These are phyloP conservation scores for Pachliopta kotzebuea DNA, from an alignment of 2,888 invertebrate species.

Conservation along the genomic window DNA sequence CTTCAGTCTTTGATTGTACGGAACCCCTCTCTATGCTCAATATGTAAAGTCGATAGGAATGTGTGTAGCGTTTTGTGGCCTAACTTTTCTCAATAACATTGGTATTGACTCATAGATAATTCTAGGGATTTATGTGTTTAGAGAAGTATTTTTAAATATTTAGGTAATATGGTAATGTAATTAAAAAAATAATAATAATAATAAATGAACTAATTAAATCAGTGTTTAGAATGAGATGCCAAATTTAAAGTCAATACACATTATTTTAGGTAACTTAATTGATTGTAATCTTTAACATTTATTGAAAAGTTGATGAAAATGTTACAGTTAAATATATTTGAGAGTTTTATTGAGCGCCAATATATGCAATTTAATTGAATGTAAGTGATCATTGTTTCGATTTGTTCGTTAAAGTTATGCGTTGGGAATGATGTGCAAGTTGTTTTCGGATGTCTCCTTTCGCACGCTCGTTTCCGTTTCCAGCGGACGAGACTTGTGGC, in stretches of 20 bases:
- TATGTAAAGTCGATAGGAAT: constrained; percentile 43
- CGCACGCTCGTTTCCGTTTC: constrained; percentile 37
- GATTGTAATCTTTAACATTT: constrained; percentile 75
- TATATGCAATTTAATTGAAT: constrained; percentile 79
- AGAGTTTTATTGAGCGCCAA: constrained; percentile 79
- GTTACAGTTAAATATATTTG: constrained; percentile 80
- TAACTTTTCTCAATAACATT: constrained; percentile 73
- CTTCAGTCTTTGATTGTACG: not conserved
- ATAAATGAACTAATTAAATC: constrained; percentile 60
- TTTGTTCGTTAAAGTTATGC: constrained; percentile 80
- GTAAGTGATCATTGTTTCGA: constrained; percentile 78
- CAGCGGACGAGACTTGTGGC: constrained; percentile 18
- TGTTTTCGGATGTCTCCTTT: constrained; percentile 52
- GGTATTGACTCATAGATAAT: constrained; percentile 78
- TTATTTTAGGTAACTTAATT: constrained; percentile 81
- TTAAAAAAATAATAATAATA: constrained; percentile 47
- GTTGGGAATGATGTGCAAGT: constrained; percentile 66
- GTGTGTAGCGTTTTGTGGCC: constrained; percentile 76
- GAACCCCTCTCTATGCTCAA: constrained; percentile 49
- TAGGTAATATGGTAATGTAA: constrained; percentile 74
- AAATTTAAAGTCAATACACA: constrained; percentile 85
- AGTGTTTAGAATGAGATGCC: constrained; percentile 82
- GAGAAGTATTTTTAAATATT: constrained; percentile 80
- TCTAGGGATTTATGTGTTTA: constrained; percentile 80
- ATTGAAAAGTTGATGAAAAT: constrained; percentile 78